Evolutionary conservation across 1,140 invertebrate species (phyloP).

Genomic region (Tenebrio molitor): DNA sequence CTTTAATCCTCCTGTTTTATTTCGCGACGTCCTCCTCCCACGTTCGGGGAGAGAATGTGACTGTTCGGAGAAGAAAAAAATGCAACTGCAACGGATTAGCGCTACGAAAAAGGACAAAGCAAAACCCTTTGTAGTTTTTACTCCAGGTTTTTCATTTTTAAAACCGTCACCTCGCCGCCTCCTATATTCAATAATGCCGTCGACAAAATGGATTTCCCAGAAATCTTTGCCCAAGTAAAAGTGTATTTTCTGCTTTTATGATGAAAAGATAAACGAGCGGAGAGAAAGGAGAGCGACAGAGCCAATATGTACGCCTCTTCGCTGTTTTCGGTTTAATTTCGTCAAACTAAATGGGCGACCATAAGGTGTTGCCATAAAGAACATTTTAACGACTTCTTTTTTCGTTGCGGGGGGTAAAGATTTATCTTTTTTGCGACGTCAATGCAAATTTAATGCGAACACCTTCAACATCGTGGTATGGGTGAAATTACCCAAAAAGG

Average conservation of each 20-base stretch:
- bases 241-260: slow-evolving; percentile 7
- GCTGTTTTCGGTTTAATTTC: too few relatives aligned
- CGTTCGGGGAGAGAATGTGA: neutral
- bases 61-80: neutral
- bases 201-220: neutral
- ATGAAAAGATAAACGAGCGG: neutral
- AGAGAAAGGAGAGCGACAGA: neutral
- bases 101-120: too few relatives aligned
- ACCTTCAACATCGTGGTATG: too few relatives aligned
- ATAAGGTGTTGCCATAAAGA: neutral
- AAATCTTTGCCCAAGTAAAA: neutral
- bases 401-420: neutral
- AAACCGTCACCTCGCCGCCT: neutral
- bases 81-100: slow-evolving; percentile 34
- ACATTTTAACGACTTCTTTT: neutral
- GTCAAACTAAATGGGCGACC: neutral
- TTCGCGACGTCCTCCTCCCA: neutral
- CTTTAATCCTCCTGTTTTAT: slow-evolving; percentile 21
- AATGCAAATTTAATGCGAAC: neutral
- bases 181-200: slow-evolving; percentile 28
- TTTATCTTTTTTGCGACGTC: too few relatives aligned
- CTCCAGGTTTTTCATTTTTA: slow-evolving; percentile 15
- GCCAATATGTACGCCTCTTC: too few relatives aligned
- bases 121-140: slow-evolving; percentile 3
- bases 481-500: too few relatives aligned